A percentile compares a stretch with the other conserved stretches of the same genome.
Evolutionary conservation across 2,888 invertebrate species (phyloP).

Genomic region (Lasioglossum pauxillum): DNA sequence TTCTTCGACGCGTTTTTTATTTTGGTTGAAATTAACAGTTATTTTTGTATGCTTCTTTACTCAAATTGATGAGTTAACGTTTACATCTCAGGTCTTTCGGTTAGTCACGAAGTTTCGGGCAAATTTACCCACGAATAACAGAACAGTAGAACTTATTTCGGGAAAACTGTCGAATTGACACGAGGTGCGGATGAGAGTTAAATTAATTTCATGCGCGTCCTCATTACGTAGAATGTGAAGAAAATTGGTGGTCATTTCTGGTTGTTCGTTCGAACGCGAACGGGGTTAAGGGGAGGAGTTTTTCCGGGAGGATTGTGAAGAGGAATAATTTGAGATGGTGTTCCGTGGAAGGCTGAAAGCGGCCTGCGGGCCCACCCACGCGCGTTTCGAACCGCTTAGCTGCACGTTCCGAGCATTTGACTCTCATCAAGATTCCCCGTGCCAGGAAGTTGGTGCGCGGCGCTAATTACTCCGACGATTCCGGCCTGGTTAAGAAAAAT

Average conservation of each 20-base stretch:
- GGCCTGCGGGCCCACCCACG: conserved; percentile 4
- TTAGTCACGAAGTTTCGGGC: too few relatives aligned
- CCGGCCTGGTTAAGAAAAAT: conserved; percentile 36
- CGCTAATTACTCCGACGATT: conserved; percentile 50
- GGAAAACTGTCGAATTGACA: too few relatives aligned
- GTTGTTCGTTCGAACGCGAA: not conserved
- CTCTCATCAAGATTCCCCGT: conserved; percentile 6
- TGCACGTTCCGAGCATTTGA: not conserved
- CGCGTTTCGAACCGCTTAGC: not conserved
- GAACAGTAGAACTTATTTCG: too few relatives aligned
- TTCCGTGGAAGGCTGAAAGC: not conserved
- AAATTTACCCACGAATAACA: too few relatives aligned
- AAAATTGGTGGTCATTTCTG: too few relatives aligned
- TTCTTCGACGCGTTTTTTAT: not conserved
- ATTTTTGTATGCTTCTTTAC: too few relatives aligned
- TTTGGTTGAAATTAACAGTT: not conserved
- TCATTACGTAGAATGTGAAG: not conserved
- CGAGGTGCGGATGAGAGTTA: too few relatives aligned
- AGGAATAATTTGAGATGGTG: not conserved
- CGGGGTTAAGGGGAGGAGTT: not conserved
- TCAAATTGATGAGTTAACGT: too few relatives aligned
- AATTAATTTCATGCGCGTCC: too few relatives aligned
- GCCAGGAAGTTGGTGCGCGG: not conserved
- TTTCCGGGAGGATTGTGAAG: not conserved
- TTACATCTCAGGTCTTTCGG: too few relatives aligned